phyloP scores from a whole-genome alignment of 2,113 vertebrate species.

The Prinia subflava region DNA sequence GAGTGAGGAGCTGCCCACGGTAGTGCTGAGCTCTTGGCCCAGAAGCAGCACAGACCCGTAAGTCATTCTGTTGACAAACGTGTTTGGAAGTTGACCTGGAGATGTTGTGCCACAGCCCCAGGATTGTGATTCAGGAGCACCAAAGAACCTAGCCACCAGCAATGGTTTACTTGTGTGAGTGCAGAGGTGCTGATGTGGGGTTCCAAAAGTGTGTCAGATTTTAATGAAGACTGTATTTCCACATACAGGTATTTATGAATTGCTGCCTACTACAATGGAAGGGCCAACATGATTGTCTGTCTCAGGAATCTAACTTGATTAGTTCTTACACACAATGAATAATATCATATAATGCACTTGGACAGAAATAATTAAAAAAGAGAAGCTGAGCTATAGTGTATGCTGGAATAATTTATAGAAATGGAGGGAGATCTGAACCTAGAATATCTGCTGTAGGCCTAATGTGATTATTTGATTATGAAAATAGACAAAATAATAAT shows the following conservation, averaged over 20 bases:
- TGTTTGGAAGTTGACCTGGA: background rate
- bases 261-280: background rate
- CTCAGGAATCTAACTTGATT: background rate
- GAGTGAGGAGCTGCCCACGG: background rate
- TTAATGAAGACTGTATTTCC: background rate
- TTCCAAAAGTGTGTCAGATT: background rate
- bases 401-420: background rate
- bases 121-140: background rate
- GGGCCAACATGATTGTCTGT: rapidly evolving
- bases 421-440: background rate
- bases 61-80: rapidly evolving
- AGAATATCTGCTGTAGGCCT: background rate
- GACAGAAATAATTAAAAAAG: background rate
- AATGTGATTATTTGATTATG: background rate
- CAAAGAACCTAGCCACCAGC: background rate
- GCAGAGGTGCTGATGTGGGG: rapidly evolving
- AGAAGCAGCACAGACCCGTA: rapidly evolving
- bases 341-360: background rate
- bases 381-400: background rate
- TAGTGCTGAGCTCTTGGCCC: background rate
- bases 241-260: background rate
- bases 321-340: background rate
- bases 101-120: background rate
- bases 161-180: background rate
- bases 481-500: slow-evolving; percentile 7